Evolutionary conservation across 2,888 invertebrate species (phyloP), one percentile per base, ranked within the genome.

Genomic region (Nomada hirtipes): DNA sequence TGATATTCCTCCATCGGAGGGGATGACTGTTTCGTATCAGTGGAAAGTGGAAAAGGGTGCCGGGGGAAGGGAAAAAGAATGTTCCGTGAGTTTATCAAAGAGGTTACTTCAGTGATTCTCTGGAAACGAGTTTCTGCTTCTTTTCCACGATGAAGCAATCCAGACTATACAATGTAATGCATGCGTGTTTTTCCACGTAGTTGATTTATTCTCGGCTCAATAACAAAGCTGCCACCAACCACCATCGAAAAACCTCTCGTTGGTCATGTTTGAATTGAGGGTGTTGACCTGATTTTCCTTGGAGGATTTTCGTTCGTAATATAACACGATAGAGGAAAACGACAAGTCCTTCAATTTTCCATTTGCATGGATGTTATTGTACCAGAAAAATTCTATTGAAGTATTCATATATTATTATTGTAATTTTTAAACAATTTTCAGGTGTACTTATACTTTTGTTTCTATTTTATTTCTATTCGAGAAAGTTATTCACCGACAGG

Each of bases 131-230:
- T 88, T 89, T 87, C 73, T 82, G 77, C 73, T 74, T 81, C 65
- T 67, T 69, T 69, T 72, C 79, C 70, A 81, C 84, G 85, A 87
- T 76, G 74, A 73, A 74, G 63, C 63, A 77, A 64, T 69, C 65
- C 53, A 61, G 55, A 26, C 60, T 47, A 75, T 64, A 88, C 88
- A 84, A 86, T 86, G 86, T 85, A 88, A 88, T 90, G 91, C 91
- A 89, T 89, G 90, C 91, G 91, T 91, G 91, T 89, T 91, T 91
- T 90, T 92, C 89, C 91, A 83, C 89, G 63, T 82, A 79, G 84
- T 84, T 89, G 87, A 90, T 90, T 91, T 90, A 91, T 90, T 89
- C 85, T 82, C 84, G 81, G 84, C 84, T 84, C 67, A 76, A 69
- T 76, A 75, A 83, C 78, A 82, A 84, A 84, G 86, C 85, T 65